Evolutionary conservation across 1,140 invertebrate genomes (phyloP), one percentile per base, ranked within the genome.

Genomic region (Pemphigus obesinymphae): DNA sequence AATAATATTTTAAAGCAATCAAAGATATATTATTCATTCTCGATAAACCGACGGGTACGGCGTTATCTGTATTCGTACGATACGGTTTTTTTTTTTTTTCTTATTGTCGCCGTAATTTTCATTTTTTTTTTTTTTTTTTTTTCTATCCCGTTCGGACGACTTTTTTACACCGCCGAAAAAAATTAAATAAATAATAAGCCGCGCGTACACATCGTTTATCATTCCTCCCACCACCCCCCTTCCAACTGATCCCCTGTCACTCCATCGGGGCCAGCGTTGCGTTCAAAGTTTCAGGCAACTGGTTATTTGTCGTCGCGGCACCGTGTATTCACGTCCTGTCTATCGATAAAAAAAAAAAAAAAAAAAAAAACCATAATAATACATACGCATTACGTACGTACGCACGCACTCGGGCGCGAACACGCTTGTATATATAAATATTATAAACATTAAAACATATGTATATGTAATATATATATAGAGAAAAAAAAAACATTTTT

Each of bases 231-330:
- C 34, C 0, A 13, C 29, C 10, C 66, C n/a, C 20, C 66, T 40
- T 17, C 61, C 17, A 23, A 17, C 8, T 0, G 7, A 17, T 17
- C 61, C 15, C 29, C 20, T 20, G 50, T 53, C 50, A 23, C 23
- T 11, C 5, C 43, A 45, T 11, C 50, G 7, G n/a, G 17, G 3
- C 29, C 17, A 8, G 31, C 31, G 17, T 55, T 53, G 34, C 20
- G 20, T 55, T 15, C 53, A 58, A 78, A 58, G 50, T 78, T 78
- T 58, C 75, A 7, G 7, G 34, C 48, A 78, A 78, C 75, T 78
- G 50, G 53, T 78, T 61, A 78, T 78, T 43, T 13, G 34, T 26
- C 34, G 75, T 55, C 73, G 34, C 73, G 13, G 11, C 20, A 76
- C 0, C 43, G 31, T 17, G n/a, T 45, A 45, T n/a, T n/a, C n/a